Evolutionary conservation across 2,888 invertebrate genomes (phyloP), one percentile per base, ranked within the genome.

Genomic region (Aricia artaxerxes): DNA sequence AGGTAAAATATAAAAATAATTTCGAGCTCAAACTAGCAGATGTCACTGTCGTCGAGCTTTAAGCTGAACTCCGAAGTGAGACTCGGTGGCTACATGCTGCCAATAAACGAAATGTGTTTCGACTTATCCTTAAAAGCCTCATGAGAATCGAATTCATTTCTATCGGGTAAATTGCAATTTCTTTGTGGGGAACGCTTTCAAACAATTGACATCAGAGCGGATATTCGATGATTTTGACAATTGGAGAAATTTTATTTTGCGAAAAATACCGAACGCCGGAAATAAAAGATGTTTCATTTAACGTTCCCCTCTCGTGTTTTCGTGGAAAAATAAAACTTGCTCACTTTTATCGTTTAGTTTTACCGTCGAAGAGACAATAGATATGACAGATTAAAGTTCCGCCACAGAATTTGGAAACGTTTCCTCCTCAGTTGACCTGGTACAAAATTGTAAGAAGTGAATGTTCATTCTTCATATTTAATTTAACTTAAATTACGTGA

Each of bases 51-150:
- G 49, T 11, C 49, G 31, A n/a, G 75, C 24, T 49, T 11, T 75
- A 49, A 75, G 75, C 75, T 24, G 24, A 24, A 24, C 24, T 24
- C 24, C 53, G 35, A 31, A 76, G 76, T 76, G 76, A 76, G 76
- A 76, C 76, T 76, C 38, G 73, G 78, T 78, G 81, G 75, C 78
- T 78, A 79, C 78, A 76, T 73, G 75, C 80, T 81, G 80, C 81
- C 81, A 81, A 81, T 81, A 81, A 81, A 79, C 79, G 81, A 78
- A 78, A 81, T 79, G 81, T 80, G 79, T 81, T 81, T 81, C 80
- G 77, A 78, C 80, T 80, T 80, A 80, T 79, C 80, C 80, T 24
- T 61, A 78, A 78, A 78, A 78, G 78, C 73, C 78, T 78, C 78
- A 40, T 61, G 61, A 40, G 73, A 78, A 78, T 73, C 73, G 73